Base-by-base conservation (phyloP, 2,797 vertebrate species). In the Triplophysa bombifrons region DNA sequence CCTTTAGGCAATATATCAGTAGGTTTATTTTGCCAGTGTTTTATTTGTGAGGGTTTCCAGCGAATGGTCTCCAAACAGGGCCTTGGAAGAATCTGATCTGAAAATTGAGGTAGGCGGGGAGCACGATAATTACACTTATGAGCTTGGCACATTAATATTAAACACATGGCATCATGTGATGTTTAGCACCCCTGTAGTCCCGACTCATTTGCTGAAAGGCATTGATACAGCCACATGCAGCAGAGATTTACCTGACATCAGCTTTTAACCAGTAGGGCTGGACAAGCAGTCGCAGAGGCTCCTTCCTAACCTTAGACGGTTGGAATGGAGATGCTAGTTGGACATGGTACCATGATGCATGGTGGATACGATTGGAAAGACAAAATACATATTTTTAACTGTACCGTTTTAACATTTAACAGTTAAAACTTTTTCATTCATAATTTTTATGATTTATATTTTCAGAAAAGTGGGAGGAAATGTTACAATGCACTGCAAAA, bases 1-100 rank as follows among this genome's bases (percentile, higher is more conserved):
- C 30, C 30, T 55, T 72, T 55, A 48, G 69, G 61, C 55, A 56
- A 73, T 67, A 80, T 41, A 64, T 71, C 67, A 63, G 60, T 46
- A 1, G 20, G 38, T 71, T 41, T 65, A 20, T 72, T 64, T 64
- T 25, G 27, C 11, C 4, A n/a, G 30, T 72, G 38, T 79, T 72
- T 38, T 55, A 53, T 78, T 78, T 78, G 48, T 25, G 22, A 34
- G 14, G 13, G 20, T 50, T 76, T 51, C n/a, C 14, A 70, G 20
- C 6, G 22, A 16, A 70, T 25, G 25, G 7, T n/a, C 41, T 17
- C 1, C 11, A 16, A 3, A 16, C 46, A 48, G 13, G 13, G 12
- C 46, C 13, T 41, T 11, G 41, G 4, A 41, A 11, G 8, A 48
- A 48, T 48, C 46, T 8, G 56, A 25, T 14, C 11, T 25, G 56